A percentile compares a stretch with the other conserved stretches of the same genome.
Evolutionary conservation across 2,797 vertebrate genomes (phyloP).

Genomic region (Alouatta caraya): DNA sequence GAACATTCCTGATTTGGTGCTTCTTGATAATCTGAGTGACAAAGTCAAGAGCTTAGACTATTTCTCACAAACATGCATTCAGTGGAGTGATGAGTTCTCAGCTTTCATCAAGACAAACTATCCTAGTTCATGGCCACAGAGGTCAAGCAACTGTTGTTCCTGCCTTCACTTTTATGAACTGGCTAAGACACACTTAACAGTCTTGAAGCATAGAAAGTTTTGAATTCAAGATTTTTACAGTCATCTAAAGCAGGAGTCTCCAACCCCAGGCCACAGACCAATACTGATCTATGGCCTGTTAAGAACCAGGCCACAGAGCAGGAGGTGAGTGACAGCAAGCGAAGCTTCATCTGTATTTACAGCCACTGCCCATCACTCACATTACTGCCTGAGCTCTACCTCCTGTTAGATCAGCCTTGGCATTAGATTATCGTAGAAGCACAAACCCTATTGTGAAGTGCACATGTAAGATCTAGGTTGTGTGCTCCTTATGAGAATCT

Average conservation of each 20-base stretch:
- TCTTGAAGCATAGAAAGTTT: neutral
- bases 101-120: neutral
- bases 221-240: neutral
- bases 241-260: neutral
- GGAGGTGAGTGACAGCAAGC: neutral
- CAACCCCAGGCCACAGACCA: too few species aligned
- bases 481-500: neutral
- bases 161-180: neutral
- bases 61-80: neutral
- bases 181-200: neutral
- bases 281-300: too few species aligned
- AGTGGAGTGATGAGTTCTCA: neutral
- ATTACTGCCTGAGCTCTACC: neutral
- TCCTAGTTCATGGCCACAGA: neutral
- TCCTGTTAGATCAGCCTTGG: neutral
- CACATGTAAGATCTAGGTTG: neutral
- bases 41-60: neutral
- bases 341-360: neutral
- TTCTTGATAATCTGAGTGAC: neutral
- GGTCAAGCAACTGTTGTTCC: neutral
- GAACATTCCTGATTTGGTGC: neutral
- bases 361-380: neutral
- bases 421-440: neutral
- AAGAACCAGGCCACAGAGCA: neutral
- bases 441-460: neutral